Evolutionary conservation across 2,113 vertebrate genomes (phyloP), one percentile per base, ranked within the genome.

Genomic region (Aphyosemion australe): DNA sequence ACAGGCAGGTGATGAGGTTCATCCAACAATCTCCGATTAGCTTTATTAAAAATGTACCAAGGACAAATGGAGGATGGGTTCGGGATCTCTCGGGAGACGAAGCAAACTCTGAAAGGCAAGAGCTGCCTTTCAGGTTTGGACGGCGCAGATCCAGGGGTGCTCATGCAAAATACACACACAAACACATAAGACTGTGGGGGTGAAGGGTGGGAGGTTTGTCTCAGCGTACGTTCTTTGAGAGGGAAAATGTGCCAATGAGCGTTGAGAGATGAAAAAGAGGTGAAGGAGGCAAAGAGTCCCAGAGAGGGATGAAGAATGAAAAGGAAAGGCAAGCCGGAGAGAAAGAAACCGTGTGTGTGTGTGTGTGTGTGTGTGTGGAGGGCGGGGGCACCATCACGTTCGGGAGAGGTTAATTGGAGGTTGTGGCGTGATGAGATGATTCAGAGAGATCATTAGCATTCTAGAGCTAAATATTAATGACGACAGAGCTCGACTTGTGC

Each of bases 31-130:
- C 85, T 80, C 50, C 39, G 83, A 86, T 89, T 89, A 86, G 79
- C 72, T 86, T 87, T 89, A 91, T 91, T 89, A 89, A 90, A 90
- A 84, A 90, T 90, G 79, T 77, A 88, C 73, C 84, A 88, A 91
- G 88, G 89, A 87, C 86, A 84, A 84, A 69, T 53, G 57, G 74
- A 88, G 82, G 86, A 88, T 84, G 45, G 47, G 73, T 59, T 59
- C 52, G 46, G 58, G 61, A 77, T 77, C 78, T 83, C 86, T 73
- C 37, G 2, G 50, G 78, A 79, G 74, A 79, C 43, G 11, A 26
- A 43, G 56, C 84, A 81, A 90, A 89, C 84, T 87, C 79, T 74
- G 43, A 82, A 76, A 81, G 76, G 65, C 65, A 69, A 53, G 55
- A 65, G 55, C 67, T 69, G 76, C 74, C 87, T 88, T 83, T 85